Evolutionary conservation across 2,113 vertebrate species (phyloP), one percentile per base, ranked within the genome.

Genomic region (Brienomyrus longianalis): DNA sequence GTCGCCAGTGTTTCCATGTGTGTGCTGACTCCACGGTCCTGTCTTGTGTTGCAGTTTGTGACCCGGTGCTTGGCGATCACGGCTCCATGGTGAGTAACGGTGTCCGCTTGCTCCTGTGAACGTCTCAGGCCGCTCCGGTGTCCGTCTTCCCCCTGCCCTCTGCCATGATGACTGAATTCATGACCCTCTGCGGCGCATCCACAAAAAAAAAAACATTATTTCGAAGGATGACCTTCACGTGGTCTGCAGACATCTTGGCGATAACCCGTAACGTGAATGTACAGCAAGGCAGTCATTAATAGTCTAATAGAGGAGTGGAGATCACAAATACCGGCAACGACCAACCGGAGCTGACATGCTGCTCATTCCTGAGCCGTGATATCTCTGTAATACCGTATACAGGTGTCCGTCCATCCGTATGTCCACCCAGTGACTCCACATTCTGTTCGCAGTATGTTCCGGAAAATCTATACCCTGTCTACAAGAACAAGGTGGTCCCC

Each of bases 61-160:
- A 99, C 94, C 98, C 98, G 0, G 98, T 99, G 92, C 97, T 99
- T 91, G 98, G 98, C 1, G 98, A 99, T 95, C 98, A 99, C 90
- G 98, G 98, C 92, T 97, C 96, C n/a, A 99, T 99, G 98, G 98
- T 99, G 92, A 96, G 98, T 93, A 27, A 83, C 4, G 86, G 48
- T 43, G 47, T 88, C 10, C 27, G 23, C 83, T 0, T 89, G 56
- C 88, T 43, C 3, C 48, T 86, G 9, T 54, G 8, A 48, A 27
- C 31, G 13, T 50, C 50, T 88, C 9, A 3, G 47, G 47, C 23
- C 10, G 43, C 43, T 27, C 47, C 13, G 21, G 3, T 21, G 21
- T 6, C 17, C 1, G 17, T 47, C 5, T 15, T 2, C n/a, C 66
- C 27, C 35, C 66, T 74, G 27, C 66, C 27, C 10, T 70, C 66